These are phyloP conservation scores for Cryptotis parvus DNA, from an alignment of 2,113 vertebrate genomes.

Conservation along the genomic window DNA sequence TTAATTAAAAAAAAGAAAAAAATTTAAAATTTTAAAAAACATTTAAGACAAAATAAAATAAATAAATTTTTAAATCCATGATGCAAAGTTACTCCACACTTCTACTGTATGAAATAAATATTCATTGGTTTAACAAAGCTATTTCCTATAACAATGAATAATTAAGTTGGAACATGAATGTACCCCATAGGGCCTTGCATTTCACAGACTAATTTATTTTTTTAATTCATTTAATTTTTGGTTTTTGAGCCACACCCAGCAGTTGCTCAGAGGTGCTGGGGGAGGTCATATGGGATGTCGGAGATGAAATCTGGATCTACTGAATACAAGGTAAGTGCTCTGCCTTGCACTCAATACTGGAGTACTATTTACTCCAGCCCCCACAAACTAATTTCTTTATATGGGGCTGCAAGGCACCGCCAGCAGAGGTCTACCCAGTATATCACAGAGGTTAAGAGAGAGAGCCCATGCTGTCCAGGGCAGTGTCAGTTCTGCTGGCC, in stretches of 20 bases:
- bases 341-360: no score
- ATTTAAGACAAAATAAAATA: no score
- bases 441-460: not conserved
- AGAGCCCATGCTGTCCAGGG: not conserved
- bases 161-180: not conserved
- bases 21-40: no score
- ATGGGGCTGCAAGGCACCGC: not conserved
- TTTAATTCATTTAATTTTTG: no score
- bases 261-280: no score
- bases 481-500: not conserved
- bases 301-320: no score
- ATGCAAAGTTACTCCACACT: not conserved
- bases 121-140: not conserved
- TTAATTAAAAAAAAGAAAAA: no score
- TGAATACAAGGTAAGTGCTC: no score
- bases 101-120: not conserved
- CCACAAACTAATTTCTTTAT: not conserved
- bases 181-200: not conserved
- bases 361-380: no score
- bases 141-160: conserved; percentile 27
- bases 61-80: conserved; percentile 4
- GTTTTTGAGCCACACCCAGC: no score
- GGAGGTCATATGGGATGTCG: no score
- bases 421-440: not conserved
- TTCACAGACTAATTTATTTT: not conserved